Conservation (phyloP, 1,140 invertebrate genomes). For the Aphidius gifuensis region DNA sequence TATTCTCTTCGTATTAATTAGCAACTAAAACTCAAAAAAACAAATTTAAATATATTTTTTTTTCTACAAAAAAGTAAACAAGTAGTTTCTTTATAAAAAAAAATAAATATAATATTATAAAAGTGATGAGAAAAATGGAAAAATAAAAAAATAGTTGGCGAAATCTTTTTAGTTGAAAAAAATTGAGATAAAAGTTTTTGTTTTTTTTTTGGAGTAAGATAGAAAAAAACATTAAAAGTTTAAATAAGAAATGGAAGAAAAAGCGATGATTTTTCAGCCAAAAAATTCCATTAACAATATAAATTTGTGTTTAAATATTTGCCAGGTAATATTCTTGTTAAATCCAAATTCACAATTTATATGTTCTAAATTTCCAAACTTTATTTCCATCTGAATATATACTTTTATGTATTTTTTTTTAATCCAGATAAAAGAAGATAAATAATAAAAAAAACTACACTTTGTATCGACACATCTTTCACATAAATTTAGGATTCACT, state of each 20-base stretch:
- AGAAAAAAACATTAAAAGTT: slow-evolving; percentile 1
- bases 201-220: background rate
- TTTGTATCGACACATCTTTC: too few relatives aligned
- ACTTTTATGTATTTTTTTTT: too few relatives aligned
- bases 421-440: too few relatives aligned
- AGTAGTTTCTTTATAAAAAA: too few relatives aligned
- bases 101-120: too few relatives aligned
- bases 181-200: slow-evolving; percentile 10
- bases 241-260: slow-evolving; percentile 6
- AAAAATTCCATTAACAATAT: slow-evolving; percentile 13
- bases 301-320: background rate
- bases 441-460: too few relatives aligned
- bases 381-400: background rate
- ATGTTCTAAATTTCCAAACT: background rate
- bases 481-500: too few relatives aligned
- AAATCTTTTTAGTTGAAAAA: background rate
- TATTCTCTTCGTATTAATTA: too few relatives aligned
- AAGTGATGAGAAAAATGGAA: too few relatives aligned
- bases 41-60: too few relatives aligned
- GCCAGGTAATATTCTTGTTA: background rate
- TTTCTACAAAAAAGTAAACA: too few relatives aligned
- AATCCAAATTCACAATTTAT: slow-evolving; percentile 1
- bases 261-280: slow-evolving; percentile 17
- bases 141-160: background rate
- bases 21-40: too few relatives aligned